phyloP scores from a whole-genome alignment of 2,797 vertebrate species.

The Molossus molossus region DNA sequence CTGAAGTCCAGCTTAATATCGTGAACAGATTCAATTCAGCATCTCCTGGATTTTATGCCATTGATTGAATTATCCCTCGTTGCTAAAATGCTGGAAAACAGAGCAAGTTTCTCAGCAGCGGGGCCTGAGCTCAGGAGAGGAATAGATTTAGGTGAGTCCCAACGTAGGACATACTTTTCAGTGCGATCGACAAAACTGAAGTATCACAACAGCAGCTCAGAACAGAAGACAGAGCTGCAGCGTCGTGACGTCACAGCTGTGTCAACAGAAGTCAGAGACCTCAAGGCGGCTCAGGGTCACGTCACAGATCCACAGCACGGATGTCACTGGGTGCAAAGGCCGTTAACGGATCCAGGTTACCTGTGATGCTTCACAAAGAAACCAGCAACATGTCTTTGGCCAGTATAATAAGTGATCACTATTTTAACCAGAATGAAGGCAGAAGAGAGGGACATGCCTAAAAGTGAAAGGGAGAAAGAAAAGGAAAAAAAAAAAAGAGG shows the following conservation, averaged over 20 bases:
- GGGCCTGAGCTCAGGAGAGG: not conserved
- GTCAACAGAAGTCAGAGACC: not conserved
- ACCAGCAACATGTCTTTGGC: not conserved
- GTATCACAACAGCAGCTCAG: not conserved
- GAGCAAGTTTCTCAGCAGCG: not conserved
- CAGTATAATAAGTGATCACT: not conserved
- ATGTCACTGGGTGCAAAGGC: not conserved
- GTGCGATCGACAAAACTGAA: not conserved
- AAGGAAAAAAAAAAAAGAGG: not conserved
- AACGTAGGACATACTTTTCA: not conserved
- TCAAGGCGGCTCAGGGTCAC: not conserved
- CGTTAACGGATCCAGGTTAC: not conserved
- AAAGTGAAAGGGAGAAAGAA: not conserved
- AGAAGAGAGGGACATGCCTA: not conserved
- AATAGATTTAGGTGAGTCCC: not conserved
- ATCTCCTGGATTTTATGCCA: slow-evolving; percentile 12
- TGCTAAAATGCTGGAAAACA: not conserved
- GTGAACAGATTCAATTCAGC: not conserved
- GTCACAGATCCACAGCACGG: not conserved
- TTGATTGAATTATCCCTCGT: not conserved
- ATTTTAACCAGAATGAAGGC: slow-evolving; percentile 38
- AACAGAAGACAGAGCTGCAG: not conserved
- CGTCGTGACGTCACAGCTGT: not conserved
- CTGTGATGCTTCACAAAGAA: slow-evolving; percentile 35
- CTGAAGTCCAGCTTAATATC: not conserved